These are phyloP conservation scores for Papilio glaucus DNA, from an alignment of 1,140 invertebrate species.

Conservation along the genomic window DNA sequence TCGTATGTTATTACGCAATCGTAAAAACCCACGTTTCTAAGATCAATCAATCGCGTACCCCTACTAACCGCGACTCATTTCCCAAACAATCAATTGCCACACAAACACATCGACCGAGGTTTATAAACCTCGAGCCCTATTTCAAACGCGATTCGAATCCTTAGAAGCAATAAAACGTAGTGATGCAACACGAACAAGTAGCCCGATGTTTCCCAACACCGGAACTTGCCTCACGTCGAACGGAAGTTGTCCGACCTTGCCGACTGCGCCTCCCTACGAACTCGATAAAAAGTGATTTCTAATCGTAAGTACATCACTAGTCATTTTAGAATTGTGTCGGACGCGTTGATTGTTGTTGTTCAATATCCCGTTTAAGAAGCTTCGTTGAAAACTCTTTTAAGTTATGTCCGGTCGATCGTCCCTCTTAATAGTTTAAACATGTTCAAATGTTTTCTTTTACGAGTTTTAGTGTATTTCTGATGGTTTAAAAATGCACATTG, in stretches of 20 bases:
- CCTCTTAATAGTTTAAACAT: slow-evolving; percentile 1
- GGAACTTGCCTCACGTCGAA: slow-evolving; percentile 73
- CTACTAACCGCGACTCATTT: slow-evolving; percentile 2
- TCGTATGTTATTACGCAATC: neutral
- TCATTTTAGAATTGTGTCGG: slow-evolving; percentile 23
- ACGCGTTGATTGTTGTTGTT: slow-evolving; percentile 35
- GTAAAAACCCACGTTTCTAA: neutral
- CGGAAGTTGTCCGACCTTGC: slow-evolving; percentile 70
- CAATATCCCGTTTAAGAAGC: slow-evolving; percentile 36
- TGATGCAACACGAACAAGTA: slow-evolving; percentile 73
- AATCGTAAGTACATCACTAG: slow-evolving; percentile 45
- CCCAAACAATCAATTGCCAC: slow-evolving; percentile 20
- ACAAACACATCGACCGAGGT: slow-evolving; percentile 17
- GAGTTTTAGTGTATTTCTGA: slow-evolving; percentile 6
- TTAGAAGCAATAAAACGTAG: slow-evolving; percentile 52
- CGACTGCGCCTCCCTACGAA: slow-evolving; percentile 45
- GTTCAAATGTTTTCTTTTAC: slow-evolving; percentile 19
- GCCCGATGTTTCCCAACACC: slow-evolving; percentile 66
- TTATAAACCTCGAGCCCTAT: slow-evolving; percentile 28
- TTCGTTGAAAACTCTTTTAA: slow-evolving; percentile 29
- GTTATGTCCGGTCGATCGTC: slow-evolving; percentile 2
- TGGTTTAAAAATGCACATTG: slow-evolving; percentile 2
- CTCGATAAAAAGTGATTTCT: slow-evolving; percentile 65
- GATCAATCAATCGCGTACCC: neutral
- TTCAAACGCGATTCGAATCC: slow-evolving; percentile 28